Evolutionary conservation across 2,888 invertebrate species (phyloP), one percentile per base, ranked within the genome.

Genomic region (Erebia palarica): DNA sequence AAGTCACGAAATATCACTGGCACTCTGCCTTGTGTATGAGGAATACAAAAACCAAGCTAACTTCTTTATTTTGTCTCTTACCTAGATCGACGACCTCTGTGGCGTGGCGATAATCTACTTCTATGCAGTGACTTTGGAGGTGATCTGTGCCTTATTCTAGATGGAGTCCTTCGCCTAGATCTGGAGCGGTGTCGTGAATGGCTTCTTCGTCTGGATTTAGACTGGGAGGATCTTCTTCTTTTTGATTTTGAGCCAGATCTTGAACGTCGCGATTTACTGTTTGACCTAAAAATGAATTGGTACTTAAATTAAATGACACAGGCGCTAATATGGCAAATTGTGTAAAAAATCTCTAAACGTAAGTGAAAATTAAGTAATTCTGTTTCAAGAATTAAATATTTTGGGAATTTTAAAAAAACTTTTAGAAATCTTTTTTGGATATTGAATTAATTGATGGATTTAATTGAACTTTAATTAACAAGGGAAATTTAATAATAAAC

Each of bases 41-140:
- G 36, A 21, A 7, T 36, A 36, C 7, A 36, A 36, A 36, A 36
- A 36, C 36, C 7, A 36, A 36, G 36, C 13, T 14, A 57, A 27
- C 9, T 13, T 65, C 13, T 47, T 42, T 13, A 18, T 57, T 47
- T 13, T 13, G 11, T 18, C 9, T 65, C 36, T 53, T 76, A 90
- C 91, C 91, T 90, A 3, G 89, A 87, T 68, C 91, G 83, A 51
- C 91, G 78, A 0, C 82, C 76, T 51, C 91, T 82, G 75, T 89
- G 87, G 47, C 91, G 81, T 5, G 87, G 85, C 1, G 90, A 88
- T 70, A 84, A 90, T 11, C 92, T 84, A 0, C 85, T 79, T 42
- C 81, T 78, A 49, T 83, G 81, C 13, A 84, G 78, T 8, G 76
- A 73, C 63, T 86, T 81, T 0, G 83, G 82, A 11, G 82, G 79